A percentile compares a stretch with the other conserved stretches of the same genome.
Conservation (phyloP, 2,797 vertebrate species). For the Manis pentadactyla region DNA sequence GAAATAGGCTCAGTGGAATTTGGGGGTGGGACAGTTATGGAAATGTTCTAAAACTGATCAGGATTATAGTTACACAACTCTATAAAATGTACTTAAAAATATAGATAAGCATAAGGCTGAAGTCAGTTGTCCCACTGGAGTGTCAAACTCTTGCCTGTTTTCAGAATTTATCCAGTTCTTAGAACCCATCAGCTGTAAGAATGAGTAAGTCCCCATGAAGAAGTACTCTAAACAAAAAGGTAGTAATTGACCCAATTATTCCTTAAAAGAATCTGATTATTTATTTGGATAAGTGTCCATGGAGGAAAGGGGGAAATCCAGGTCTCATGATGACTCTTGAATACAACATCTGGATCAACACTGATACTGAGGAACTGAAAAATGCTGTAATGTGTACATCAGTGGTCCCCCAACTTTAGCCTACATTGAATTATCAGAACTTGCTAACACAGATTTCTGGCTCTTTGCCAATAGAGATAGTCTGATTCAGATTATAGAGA, state of each 20-base stretch:
- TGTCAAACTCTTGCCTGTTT: not conserved
- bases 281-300: not conserved
- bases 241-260: not conserved
- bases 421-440: not conserved
- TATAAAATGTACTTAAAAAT: not conserved
- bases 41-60: not conserved
- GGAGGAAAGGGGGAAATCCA: not conserved
- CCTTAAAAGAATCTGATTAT: not conserved
- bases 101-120: not conserved
- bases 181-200: not conserved
- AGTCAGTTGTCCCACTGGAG: not conserved
- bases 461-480: not conserved
- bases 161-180: not conserved
- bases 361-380: not conserved
- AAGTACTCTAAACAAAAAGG: not conserved
- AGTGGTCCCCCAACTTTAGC: not conserved
- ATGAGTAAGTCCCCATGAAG: not conserved
- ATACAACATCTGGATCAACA: not conserved
- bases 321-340: not conserved
- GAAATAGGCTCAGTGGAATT: not conserved
- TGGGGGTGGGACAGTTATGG: not conserved
- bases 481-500: not conserved
- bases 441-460: not conserved
- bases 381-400: not conserved
- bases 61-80: not conserved